Percentiles rank a stretch among this genome's conserved stretches.
Evolutionary conservation across 2,797 vertebrate genomes (phyloP).

Genomic region (Botia kubotai): DNA sequence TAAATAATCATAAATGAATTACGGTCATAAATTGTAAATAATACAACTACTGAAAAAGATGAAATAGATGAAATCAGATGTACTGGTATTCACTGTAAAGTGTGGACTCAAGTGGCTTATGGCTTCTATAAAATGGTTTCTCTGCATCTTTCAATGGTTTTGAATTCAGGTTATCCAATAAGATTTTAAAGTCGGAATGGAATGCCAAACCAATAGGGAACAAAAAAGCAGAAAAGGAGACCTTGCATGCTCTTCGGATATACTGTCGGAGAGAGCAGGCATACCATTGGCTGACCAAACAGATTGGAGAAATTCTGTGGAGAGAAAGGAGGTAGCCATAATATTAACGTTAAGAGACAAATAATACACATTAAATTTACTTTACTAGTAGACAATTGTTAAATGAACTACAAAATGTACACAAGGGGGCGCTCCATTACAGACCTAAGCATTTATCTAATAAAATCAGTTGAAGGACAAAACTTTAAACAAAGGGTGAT

Average conservation of each 20-base stretch:
- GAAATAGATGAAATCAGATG: neutral
- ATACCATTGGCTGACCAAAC: constrained; percentile 96
- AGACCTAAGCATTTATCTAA: neutral
- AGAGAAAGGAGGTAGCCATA: constrained; percentile 48
- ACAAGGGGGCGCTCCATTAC: constrained; percentile 36
- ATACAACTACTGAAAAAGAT: neutral
- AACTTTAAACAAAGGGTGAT: constrained; percentile 24
- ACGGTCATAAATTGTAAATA: neutral
- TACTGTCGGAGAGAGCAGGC: constrained; percentile 92
- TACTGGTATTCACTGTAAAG: too few species aligned
- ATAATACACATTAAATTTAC: neutral
- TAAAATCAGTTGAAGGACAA: neutral
- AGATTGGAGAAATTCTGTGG: constrained; percentile 96
- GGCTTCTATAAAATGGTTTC: too few species aligned
- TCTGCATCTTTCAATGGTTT: too few species aligned
- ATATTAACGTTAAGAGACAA: constrained; percentile 2
- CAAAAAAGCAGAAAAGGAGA: constrained; percentile 58
- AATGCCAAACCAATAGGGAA: neutral
- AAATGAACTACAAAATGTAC: neutral
- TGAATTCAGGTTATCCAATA: too few species aligned
- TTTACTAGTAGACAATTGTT: neutral
- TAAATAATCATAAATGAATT: too few species aligned
- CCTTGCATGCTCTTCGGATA: constrained; percentile 98
- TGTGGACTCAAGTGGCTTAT: too few species aligned
- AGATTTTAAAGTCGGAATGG: too few species aligned